Conservation (phyloP, 2,113 vertebrate genomes). For the Poicephalus gulielmi region DNA sequence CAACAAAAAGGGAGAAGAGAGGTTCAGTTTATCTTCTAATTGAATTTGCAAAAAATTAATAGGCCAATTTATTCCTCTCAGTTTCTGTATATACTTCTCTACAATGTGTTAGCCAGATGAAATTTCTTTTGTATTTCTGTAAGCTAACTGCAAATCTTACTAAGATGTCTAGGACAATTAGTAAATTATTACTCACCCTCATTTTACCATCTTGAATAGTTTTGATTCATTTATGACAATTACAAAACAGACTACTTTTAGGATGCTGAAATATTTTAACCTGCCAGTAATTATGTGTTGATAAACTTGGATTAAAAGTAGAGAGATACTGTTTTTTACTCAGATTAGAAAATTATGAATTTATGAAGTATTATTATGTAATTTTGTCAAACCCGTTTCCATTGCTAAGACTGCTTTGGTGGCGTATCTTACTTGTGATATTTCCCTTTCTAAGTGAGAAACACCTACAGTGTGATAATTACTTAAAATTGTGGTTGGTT, state of each 20-base stretch:
- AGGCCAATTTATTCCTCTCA: not conserved
- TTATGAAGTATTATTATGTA: not conserved
- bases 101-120: not conserved
- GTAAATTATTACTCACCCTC: not conserved
- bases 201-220: not conserved
- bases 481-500: not conserved
- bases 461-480: not conserved
- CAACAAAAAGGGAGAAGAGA: not conserved
- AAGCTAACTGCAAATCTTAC: not conserved
- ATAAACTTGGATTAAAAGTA: not conserved
- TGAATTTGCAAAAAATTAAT: not conserved
- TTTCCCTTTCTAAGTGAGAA: not conserved
- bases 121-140: not conserved
- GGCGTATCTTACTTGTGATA: not conserved
- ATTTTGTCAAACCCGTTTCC: not conserved
- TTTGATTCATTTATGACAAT: not conserved
- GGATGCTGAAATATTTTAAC: not conserved
- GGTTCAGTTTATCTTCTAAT: not conserved
- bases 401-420: not conserved
- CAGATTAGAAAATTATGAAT: not conserved
- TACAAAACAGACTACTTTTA: not conserved
- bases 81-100: not conserved
- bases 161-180: not conserved
- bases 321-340: not conserved
- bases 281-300: not conserved